A percentile compares a stretch with the other conserved stretches of the same genome.
Conservation (phyloP, 2,888 invertebrate genomes). For the Apotomis betuletana region DNA sequence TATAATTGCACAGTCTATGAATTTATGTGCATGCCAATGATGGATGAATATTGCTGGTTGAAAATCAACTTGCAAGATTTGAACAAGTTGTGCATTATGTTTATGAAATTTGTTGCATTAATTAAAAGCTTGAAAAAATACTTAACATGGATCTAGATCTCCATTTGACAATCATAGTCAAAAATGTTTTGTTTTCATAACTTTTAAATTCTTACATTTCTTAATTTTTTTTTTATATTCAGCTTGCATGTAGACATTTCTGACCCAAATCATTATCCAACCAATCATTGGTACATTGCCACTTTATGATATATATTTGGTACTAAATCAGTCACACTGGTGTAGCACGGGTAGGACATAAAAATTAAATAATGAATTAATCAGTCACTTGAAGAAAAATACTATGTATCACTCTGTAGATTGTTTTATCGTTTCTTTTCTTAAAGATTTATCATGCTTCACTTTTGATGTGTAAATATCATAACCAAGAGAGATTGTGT, state of each 20-base stretch:
- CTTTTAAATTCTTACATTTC: not conserved
- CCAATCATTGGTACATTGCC: constrained; percentile 4
- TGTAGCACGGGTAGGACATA: not conserved
- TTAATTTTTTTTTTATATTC: not conserved
- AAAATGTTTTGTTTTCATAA: not conserved
- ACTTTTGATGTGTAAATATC: constrained; percentile 93
- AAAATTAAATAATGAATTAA: constrained; percentile 19
- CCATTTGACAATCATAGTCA: not conserved
- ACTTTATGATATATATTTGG: not conserved
- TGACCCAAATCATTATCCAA: not conserved
- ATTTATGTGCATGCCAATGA: constrained; percentile 12
- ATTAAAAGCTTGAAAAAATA: not conserved
- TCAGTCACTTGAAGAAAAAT: constrained; percentile 5
- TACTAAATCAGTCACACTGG: not conserved
- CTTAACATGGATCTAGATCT: not conserved
- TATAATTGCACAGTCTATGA: not conserved
- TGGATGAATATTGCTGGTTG: not conserved
- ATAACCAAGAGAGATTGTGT: constrained; percentile 92
- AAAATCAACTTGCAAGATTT: constrained; percentile 6
- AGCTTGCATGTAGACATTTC: not conserved
- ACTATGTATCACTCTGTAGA: not conserved
- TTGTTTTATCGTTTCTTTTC: constrained; percentile 41
- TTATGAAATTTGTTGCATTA: not conserved
- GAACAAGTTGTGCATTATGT: not conserved
- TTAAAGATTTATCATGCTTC: constrained; percentile 80